Evolutionary conservation across 2,113 vertebrate genomes (phyloP), one percentile per base, ranked within the genome.

Genomic region (Geococcyx californianus): DNA sequence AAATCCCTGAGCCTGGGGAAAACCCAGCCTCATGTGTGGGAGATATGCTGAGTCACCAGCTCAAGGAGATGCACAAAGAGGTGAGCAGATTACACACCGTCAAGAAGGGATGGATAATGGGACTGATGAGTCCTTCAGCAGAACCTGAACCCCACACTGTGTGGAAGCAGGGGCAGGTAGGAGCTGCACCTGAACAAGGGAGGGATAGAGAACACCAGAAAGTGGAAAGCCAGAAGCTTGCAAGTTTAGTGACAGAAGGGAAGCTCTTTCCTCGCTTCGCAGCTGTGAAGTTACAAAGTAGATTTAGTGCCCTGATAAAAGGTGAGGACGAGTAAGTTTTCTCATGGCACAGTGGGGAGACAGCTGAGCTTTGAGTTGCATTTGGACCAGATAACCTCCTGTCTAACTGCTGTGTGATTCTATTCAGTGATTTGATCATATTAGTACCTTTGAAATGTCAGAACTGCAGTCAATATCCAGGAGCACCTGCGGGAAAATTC

Each of bases 51-150:
- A 42, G 26, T 28, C 60, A 60, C 5, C 11, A 36, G 21, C 12
- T 85, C 49, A 44, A 89, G n/a, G 21, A 78, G 12, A 4, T 51
- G 15, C 14, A 47, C 23, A 45, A 70, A n/a, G 9, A 70, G 20
- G 13, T 21, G 20, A 84, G 17, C 15, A 56, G 68, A 40, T n/a
- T 36, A 28, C 26, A 28, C 25, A 38, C 4, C 19, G 17, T 18
- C 11, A 29, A 7, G 25, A 64, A 60, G 20, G 24, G 13, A 45
- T 45, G 1, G 1, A 19, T 6, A n/a, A 11, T 0, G 3, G 16
- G 15, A 83, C 3, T 3, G 2, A 16, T 0, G 0, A 7, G 12
- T 66, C 45, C 20, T 56, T 64, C 74, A n/a, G 26, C 33, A 77
- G 26, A 82, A 59, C 12, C 8, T 36, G 29, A 82, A 49, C 5